Evolutionary conservation across 2,888 invertebrate genomes (phyloP), one percentile per base, ranked within the genome.

Genomic region (Latheticus oryzae): DNA sequence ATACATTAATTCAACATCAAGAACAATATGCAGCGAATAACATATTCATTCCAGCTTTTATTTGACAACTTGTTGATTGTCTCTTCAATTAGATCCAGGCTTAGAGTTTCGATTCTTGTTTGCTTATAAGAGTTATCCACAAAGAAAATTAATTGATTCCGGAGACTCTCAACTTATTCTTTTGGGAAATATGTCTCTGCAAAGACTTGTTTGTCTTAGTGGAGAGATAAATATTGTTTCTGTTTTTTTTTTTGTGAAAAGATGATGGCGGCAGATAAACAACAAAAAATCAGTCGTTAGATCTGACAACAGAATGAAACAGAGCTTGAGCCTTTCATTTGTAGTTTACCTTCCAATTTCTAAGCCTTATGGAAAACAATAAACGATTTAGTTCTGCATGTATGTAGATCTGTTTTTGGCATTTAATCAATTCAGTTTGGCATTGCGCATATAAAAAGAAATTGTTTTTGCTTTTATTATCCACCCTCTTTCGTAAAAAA

Each of bases 31-130:
- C n/a, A n/a, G n/a, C n/a, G n/a, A n/a, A n/a, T n/a, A n/a, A n/a
- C n/a, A n/a, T n/a, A n/a, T n/a, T n/a, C n/a, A n/a, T n/a, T n/a
- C n/a, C n/a, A n/a, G n/a, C n/a, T n/a, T n/a, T n/a, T 50, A 50
- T 50, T 50, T 50, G 50, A 32, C 48, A 43, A 57, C 57, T 57
- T 57, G 57, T 57, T 57, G 56, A 56, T 42, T 23, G 38, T 56
- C 42, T 43, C 50, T 57, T 24, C 40, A 57, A 48, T 43, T 37
- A 42, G 32, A 50, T n/a, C 42, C 42, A 56, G 28, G 30, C 42
- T 43, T n/a, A n/a, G 17, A 38, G 32, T 48, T 51, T 37, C 45
- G 30, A 37, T 45, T 35, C 35, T 28, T 43, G 57, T 57, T 57
- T 57, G 37, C 33, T 37, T 57, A n/a, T n/a, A 37, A 28, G 9